A percentile compares a stretch with the other conserved stretches of the same genome.
phyloP scores from a whole-genome alignment of 2,113 vertebrate species.

The Ciconia stormi region DNA sequence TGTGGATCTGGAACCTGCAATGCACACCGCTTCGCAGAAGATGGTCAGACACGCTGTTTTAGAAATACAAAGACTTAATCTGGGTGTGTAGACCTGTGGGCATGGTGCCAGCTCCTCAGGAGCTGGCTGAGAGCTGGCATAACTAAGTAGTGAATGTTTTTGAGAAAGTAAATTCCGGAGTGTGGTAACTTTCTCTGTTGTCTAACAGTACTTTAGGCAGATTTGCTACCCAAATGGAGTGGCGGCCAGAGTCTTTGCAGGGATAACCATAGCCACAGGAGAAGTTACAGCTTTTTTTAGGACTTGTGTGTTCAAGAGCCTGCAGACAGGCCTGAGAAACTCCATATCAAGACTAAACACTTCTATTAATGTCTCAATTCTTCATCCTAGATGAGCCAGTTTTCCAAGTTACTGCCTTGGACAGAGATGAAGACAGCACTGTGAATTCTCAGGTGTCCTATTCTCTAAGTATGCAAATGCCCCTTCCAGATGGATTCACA shows the following conservation, averaged over 20 bases:
- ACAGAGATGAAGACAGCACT: constrained; percentile 47
- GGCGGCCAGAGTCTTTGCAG: background rate
- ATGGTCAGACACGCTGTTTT: background rate
- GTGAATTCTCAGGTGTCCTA: constrained; percentile 74
- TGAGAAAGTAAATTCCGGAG: background rate
- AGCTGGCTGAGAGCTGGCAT: background rate
- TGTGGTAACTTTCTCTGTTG: too few species aligned
- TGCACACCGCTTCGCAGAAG: background rate
- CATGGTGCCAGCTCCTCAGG: background rate
- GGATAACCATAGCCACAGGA: background rate
- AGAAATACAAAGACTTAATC: background rate
- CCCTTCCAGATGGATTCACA: constrained; percentile 35
- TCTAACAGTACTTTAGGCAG: background rate
- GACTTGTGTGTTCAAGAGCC: background rate
- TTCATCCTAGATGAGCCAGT: constrained; percentile 45
- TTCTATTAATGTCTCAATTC: background rate
- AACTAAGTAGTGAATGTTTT: background rate
- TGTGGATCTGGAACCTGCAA: background rate
- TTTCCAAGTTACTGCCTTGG: constrained; percentile 54
- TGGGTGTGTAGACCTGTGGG: background rate
- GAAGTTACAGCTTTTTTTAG: background rate
- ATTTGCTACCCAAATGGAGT: background rate
- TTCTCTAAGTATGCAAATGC: constrained; percentile 65
- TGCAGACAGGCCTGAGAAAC: background rate
- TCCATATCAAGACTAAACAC: background rate